Evolutionary conservation across 2,797 vertebrate genomes (phyloP), one percentile per base, ranked within the genome.

Genomic region (Salarias fasciatus): DNA sequence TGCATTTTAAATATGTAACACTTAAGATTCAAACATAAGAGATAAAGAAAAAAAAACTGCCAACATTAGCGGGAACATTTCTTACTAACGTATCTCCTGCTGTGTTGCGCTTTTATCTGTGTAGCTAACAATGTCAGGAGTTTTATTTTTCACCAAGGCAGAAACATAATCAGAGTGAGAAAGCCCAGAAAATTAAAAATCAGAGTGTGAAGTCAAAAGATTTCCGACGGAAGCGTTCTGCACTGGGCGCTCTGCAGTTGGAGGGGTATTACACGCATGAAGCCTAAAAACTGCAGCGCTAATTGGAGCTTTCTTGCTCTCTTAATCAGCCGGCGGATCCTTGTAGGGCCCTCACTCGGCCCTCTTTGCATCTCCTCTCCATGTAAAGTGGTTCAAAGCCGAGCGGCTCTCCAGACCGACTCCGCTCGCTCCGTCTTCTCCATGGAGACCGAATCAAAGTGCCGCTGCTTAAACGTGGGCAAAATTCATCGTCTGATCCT

Each of bases 381-480:
- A 4, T 5, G 14, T 40, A 15, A 54, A 68, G 40, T 50, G 51
- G 11, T 64, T 80, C 45, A 68, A 72, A 80, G 56, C 29, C n/a
- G 3, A 48, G 31, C 63, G 8, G 50, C 47, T 40, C 35, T 29
- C 62, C 24, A 35, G 40, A 53, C 57, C 5, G 11, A 43, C 47
- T 59, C 18, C 9, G 58, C 51, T 36, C 31, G 56, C 72, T 54
- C 48, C 6, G 29, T 63, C 43, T 58, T 74, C 28, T 41, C 75
- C 38, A 0, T 33, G 3, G 63, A 80, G 59, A 60, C 24, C 0
- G 4, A 71, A 77, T 77, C 62, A 75, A 71, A 82, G 60, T 37
- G 55, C 50, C 44, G 63, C 46, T 54, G 8, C 64, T 63, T 53
- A 60, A 78, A 59, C 2, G 1, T 0, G 1, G 51, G 11, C 45